Conservation (phyloP, 2,888 invertebrate genomes). For the Ichneumoninae sp. region DNA sequence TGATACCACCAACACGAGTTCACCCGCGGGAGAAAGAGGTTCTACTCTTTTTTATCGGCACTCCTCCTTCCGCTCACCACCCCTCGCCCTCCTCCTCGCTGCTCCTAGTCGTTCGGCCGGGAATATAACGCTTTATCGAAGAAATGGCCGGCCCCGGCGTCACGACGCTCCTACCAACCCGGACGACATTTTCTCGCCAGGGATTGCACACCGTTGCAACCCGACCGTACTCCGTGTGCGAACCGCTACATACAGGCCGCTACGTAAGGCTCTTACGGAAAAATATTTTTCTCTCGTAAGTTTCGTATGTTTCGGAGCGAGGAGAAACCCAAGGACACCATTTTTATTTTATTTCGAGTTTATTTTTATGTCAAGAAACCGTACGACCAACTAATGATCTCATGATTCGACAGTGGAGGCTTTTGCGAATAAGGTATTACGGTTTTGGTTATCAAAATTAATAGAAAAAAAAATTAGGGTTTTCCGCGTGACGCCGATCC, state of each 20-base stretch:
- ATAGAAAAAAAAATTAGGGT: background rate
- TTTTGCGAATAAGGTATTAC: background rate
- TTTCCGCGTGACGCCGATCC: background rate
- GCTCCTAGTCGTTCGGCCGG: slow-evolving; percentile 80
- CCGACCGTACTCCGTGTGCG: slow-evolving; percentile 43
- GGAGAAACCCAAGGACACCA: slow-evolving; percentile 1
- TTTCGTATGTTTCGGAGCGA: background rate
- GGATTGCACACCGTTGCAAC: slow-evolving; percentile 64
- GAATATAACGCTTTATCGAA: slow-evolving; percentile 83
- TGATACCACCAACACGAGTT: slow-evolving; percentile 31
- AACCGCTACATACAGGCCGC: slow-evolving; percentile 4
- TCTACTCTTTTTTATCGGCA: slow-evolving; percentile 80
- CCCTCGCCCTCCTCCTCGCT: slow-evolving; percentile 62
- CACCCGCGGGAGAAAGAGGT: slow-evolving; percentile 44
- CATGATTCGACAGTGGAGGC: no score
- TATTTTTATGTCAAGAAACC: background rate
- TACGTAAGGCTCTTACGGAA: slow-evolving; percentile 8
- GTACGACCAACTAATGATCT: background rate
- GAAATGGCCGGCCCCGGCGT: slow-evolving; percentile 81
- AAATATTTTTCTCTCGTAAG: slow-evolving; percentile 27
- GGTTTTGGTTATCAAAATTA: background rate
- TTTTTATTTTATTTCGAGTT: background rate
- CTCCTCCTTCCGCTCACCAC: slow-evolving; percentile 68
- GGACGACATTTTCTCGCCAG: slow-evolving; percentile 77
- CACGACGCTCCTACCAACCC: slow-evolving; percentile 74